Percentiles rank a stretch among this genome's conserved stretches.
phyloP scores from a whole-genome alignment of 2,797 vertebrate genomes.

The Anabas testudineus region DNA sequence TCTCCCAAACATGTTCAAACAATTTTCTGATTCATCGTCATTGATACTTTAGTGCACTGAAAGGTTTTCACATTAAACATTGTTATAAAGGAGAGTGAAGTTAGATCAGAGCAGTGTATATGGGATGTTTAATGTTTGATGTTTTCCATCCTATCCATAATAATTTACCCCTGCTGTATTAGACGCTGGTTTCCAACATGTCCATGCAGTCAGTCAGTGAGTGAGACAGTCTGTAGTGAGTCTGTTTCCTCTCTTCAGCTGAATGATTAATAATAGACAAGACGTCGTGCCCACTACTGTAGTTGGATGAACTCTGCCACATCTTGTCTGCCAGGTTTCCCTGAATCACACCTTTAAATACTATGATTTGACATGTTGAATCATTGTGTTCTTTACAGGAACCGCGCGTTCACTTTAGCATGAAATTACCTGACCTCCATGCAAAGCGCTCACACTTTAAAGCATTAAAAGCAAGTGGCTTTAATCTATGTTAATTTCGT shows the following conservation, averaged over 20 bases:
- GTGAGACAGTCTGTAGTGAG: slow-evolving; percentile 33
- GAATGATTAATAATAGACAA: slow-evolving; percentile 27
- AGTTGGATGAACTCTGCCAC: slow-evolving; percentile 54
- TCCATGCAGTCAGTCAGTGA: slow-evolving; percentile 49
- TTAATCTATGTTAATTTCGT: slow-evolving; percentile 16
- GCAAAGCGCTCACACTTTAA: background rate
- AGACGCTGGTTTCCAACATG: slow-evolving; percentile 28
- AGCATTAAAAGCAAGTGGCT: background rate
- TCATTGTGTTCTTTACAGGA: slow-evolving; percentile 55
- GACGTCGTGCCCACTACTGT: slow-evolving; percentile 24
- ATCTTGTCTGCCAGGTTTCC: slow-evolving; percentile 59
- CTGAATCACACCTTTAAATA: slow-evolving; percentile 58
- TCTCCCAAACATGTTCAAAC: slow-evolving; percentile 30
- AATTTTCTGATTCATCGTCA: slow-evolving; percentile 14
- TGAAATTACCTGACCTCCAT: slow-evolving; percentile 12
- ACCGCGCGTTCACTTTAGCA: slow-evolving; percentile 24
- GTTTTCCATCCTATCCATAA: slow-evolving; percentile 1
- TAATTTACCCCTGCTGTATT: no score
- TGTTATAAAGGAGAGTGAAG: no score
- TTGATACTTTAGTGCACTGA: slow-evolving; percentile 8
- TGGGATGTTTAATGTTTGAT: background rate
- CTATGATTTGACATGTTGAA: slow-evolving; percentile 54
- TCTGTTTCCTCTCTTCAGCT: slow-evolving; percentile 20
- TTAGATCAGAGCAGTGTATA: no score
- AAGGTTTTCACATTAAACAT: background rate